Base-by-base conservation (phyloP, 2,797 vertebrate species). In the Zenarchopterus dispar region DNA sequence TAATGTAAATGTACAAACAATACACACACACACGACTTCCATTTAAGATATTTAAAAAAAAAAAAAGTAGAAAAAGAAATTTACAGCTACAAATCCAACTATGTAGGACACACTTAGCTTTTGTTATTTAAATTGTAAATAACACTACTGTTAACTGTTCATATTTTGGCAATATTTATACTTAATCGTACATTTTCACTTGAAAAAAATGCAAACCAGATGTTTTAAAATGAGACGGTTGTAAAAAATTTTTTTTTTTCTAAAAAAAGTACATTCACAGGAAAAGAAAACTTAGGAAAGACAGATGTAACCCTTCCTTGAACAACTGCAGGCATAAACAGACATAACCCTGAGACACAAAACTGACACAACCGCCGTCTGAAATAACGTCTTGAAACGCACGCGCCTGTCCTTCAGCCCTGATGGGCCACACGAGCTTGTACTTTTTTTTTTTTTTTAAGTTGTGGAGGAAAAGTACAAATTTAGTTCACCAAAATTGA, bases 401-500 rank as follows among this genome's bases (percentile, higher is more conserved):
- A 67, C 62, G 62, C 73, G 72, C 33, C 49, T 75, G 79, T 86
- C 87, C 84, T 90, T 85, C 81, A 70, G 73, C 75, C 53, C 16
- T 53, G 42, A 77, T 17, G 60, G 69, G 66, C 68, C 78, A 75
- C 78, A 70, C 75, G 85, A 75, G 80, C 69, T 71, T 69, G 68
- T 50, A 71, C 55, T 47, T 58, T 57, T 81, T 42, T 50, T 51
- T 58, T 56, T 48, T 18, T 43, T 86, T 85, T 78, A 66, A 81
- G 65, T 69, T 43, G 31, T 81, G 81, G 82, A 89, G 70, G 74
- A 88, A 28, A 69, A 77, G 87, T 77, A 43, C 80, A 89, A 77
- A 92, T 90, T 90, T 90, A 92, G 90, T 74, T 89, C 70, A 64
- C 86, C 84, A 89, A 91, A 91, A 87, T 87, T 91, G 82, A 91